Evolutionary conservation across 1,140 invertebrate species (phyloP).

Genomic region (Contarinia nasturtii): DNA sequence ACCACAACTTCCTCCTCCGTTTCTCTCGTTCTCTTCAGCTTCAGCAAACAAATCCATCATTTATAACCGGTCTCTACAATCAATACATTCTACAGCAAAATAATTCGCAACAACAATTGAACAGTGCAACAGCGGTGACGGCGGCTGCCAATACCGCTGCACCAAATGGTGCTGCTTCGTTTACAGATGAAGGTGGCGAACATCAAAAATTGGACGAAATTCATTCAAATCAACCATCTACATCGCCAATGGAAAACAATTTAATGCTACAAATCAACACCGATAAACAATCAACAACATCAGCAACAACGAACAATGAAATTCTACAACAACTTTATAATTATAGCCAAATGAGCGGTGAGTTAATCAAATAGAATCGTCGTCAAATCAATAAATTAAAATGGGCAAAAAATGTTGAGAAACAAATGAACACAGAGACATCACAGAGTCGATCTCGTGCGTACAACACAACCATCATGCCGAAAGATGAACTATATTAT

Average conservation of each 20-base stretch:
- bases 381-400: no score
- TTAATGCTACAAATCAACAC: constrained; percentile 2
- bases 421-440: no score
- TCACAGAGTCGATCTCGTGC: no score
- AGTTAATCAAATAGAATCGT: constrained; percentile 6
- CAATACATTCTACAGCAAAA: neutral
- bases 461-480: no score
- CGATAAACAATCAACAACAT: neutral
- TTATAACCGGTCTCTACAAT: neutral
- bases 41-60: no score
- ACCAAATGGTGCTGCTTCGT: neutral
- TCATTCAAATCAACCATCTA: constrained; percentile 13
- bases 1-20: no score
- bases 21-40: no score
- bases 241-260: constrained; percentile 6
- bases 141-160: neutral
- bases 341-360: constrained; percentile 20
- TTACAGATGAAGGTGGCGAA: constrained; percentile 11
- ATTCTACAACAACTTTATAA: constrained; percentile 17
- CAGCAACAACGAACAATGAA: constrained; percentile 2
- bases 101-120: neutral
- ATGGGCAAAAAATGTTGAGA: no score
- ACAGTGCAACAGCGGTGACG: constrained; percentile 6
- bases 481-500: no score
- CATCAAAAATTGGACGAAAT: constrained; percentile 8